Base-by-base conservation (phyloP, 37 sponge, comb jelly and placozoan genomes). In the Ephydatia muelleri region DNA sequence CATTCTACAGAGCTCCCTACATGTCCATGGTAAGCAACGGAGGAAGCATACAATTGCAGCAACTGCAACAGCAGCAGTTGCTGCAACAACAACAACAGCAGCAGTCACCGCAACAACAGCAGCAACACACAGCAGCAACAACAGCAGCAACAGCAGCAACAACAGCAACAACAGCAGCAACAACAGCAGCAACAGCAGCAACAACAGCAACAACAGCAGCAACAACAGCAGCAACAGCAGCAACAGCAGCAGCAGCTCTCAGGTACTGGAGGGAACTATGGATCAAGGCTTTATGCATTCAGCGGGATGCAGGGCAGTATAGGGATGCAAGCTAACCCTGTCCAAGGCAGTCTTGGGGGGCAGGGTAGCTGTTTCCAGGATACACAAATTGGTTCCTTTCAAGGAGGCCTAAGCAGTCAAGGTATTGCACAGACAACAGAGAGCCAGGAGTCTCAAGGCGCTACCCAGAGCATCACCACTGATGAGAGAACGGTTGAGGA, bases 171-270 rank as follows among this genome's bases (percentile, higher is more conserved):
- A 22, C 67, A 65, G 22, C 67, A 65, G 21, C 67, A 65, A 16
- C 67, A 65, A 65, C 67, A 65, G 67, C 67, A 65, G 67, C 67
- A 65, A 65, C 67, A 65, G 21, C 67, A 65, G 21, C 67, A 65
- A 65, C 67, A 65, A 22, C 67, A 65, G 67, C 67, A 65, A 65
- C 67, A 65, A 16, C 67, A 65, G 21, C 67, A 65, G 22, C 67
- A 65, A 22, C 67, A 65, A 22, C 67, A 65, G 22, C 67, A 65
- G 21, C 67, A 65, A 16, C 67, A 65, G 22, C 67, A 65, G 67
- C 67, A 65, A 22, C 67, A 65, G 72, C 72, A 71, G 23, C 72
- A 57, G 43, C 43, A 43, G 57, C 57, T 57, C 57, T 14, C 57
- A 1, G n/a, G n/a, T n/a, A n/a, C n/a, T n/a, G n/a, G n/a, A n/a